Conservation (phyloP, 2,888 invertebrate species). For the Cistogaster globosa region DNA sequence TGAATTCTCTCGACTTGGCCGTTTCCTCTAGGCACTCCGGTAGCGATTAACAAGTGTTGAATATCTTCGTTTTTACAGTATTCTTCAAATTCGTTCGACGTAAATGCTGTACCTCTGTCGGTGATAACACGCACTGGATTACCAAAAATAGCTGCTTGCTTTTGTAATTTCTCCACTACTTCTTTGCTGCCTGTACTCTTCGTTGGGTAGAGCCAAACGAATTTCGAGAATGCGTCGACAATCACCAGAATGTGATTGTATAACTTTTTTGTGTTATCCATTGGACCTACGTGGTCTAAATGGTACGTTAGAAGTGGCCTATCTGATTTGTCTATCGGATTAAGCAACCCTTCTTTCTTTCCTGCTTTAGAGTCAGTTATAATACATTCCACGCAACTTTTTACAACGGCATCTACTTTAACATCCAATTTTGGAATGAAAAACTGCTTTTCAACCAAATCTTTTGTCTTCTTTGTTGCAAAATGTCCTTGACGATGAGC, state of each 20-base stretch:
- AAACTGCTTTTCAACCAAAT: conserved; percentile 58
- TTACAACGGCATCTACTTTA: conserved; percentile 60
- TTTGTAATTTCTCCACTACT: conserved; percentile 44
- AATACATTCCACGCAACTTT: conserved; percentile 65
- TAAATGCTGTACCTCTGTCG: conserved; percentile 52
- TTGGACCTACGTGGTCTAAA: conserved; percentile 61
- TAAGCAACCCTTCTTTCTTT: conserved; percentile 57
- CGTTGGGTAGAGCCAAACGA: conserved; percentile 78
- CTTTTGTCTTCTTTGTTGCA: conserved; percentile 53
- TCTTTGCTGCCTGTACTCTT: conserved; percentile 72
- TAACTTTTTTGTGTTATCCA: conserved; percentile 36
- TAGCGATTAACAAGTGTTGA: conserved; percentile 75
- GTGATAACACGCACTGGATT: conserved; percentile 47
- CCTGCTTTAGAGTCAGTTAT: conserved; percentile 59
- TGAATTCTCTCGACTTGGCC: conserved; percentile 1
- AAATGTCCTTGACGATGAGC: conserved; percentile 37
- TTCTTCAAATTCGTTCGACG: conserved; percentile 73
- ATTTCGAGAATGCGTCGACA: conserved; percentile 72
- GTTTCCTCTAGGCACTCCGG: conserved; percentile 70
- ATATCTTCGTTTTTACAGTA: conserved; percentile 76
- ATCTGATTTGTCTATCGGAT: conserved; percentile 61
- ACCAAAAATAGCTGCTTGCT: conserved; percentile 39
- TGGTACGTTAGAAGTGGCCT: conserved; percentile 54
- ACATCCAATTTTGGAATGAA: conserved; percentile 57
- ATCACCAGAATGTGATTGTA: conserved; percentile 58